These are phyloP conservation scores for Octopus sinensis DNA, from an alignment of 1,140 invertebrate genomes.

Conservation along the genomic window DNA sequence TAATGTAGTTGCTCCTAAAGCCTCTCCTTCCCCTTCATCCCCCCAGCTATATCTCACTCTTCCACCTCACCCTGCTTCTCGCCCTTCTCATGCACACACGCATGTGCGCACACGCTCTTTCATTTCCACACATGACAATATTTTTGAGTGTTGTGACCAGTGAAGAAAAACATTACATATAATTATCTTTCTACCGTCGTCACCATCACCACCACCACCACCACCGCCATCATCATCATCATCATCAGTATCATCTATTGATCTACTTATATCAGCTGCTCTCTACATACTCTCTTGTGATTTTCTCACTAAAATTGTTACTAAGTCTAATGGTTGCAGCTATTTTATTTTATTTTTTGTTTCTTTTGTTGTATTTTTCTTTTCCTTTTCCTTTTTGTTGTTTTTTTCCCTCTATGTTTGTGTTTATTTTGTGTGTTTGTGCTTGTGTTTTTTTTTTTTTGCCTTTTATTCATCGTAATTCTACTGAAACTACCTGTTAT, in stretches of 20 bases:
- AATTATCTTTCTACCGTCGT: not conserved
- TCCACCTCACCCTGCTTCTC: not conserved
- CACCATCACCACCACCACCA: not conserved
- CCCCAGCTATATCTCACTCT: not conserved
- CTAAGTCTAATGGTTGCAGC: not conserved
- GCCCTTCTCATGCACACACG: not conserved
- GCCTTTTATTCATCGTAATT: no score
- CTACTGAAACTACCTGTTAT: no score
- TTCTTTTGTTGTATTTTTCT: no score
- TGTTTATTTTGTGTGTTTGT: no score
- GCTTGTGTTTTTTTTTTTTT: no score
- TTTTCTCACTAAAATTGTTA: not conserved
- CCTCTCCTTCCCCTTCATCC: no score
- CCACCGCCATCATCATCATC: no score
- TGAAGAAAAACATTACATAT: not conserved
- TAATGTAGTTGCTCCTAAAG: no score
- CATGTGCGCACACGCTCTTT: not conserved
- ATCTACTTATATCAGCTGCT: not conserved
- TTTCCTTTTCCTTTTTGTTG: no score
- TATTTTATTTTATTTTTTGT: no score
- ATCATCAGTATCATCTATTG: no score
- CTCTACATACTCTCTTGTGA: not conserved
- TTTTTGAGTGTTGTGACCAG: not conserved
- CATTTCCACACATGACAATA: not conserved
- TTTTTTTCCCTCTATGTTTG: no score